These are phyloP conservation scores for Hyposoter dolosus DNA, from an alignment of 2,888 invertebrate species.

Conservation along the genomic window DNA sequence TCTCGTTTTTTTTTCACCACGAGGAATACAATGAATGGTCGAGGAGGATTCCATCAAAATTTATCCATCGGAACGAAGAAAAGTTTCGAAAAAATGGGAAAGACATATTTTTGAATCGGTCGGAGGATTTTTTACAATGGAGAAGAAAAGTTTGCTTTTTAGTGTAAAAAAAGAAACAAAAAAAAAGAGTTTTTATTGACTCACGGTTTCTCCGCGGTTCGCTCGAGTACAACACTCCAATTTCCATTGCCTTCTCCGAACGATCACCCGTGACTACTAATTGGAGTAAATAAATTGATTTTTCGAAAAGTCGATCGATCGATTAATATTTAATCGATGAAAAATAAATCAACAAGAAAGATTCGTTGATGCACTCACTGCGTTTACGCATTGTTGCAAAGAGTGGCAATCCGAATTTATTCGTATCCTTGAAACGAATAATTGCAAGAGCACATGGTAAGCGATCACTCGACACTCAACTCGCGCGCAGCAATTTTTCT, in stretches of 20 bases:
- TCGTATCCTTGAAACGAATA: slow-evolving; percentile 8
- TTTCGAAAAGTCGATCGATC: background rate
- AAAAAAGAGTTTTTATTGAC: slow-evolving; percentile 10
- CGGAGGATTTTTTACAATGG: background rate
- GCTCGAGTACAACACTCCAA: background rate
- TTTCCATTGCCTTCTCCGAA: background rate
- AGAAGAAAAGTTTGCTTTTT: background rate
- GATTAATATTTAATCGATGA: background rate
- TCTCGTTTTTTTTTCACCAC: background rate
- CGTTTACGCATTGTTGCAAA: slow-evolving; percentile 29
- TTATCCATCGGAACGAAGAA: background rate
- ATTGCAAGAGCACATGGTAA: slow-evolving; percentile 32
- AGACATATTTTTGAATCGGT: background rate
- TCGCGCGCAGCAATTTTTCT: slow-evolving; percentile 13
- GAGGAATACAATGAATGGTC: background rate
- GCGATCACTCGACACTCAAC: slow-evolving; percentile 40
- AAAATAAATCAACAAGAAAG: background rate
- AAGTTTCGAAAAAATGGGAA: background rate
- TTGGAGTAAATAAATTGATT: slow-evolving; percentile 7
- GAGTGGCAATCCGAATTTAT: slow-evolving; percentile 23
- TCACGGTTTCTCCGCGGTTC: slow-evolving; percentile 31
- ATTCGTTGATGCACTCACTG: slow-evolving; percentile 39
- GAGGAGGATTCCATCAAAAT: background rate
- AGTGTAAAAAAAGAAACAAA: background rate
- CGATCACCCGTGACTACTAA: background rate